Evolutionary conservation across 2,888 invertebrate genomes (phyloP).

Genomic region (Heteromyza rotundicornis): DNA sequence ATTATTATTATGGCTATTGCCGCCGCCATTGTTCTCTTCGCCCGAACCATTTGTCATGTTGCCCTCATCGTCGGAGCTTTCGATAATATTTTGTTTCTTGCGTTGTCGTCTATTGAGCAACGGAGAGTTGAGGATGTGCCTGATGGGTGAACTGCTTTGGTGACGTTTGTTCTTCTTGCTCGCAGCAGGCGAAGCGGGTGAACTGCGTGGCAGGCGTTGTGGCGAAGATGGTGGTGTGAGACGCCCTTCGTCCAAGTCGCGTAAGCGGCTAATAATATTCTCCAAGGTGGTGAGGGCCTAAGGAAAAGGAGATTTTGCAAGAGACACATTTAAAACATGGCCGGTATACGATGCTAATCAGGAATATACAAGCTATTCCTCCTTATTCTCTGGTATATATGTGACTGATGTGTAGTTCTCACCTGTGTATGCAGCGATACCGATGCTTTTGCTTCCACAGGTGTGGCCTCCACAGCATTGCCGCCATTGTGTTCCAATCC

Average conservation of each 20-base stretch:
- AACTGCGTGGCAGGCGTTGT: conserved; percentile 75
- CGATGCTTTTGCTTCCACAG: conserved; percentile 60
- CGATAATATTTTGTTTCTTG: conserved; percentile 74
- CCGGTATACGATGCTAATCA: too few relatives aligned
- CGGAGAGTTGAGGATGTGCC: conserved; percentile 84
- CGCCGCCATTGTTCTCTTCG: conserved; percentile 63
- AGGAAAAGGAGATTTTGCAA: neutral
- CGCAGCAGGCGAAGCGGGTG: conserved; percentile 76
- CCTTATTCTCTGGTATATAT: too few relatives aligned
- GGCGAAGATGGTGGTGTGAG: conserved; percentile 64
- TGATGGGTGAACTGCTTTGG: conserved; percentile 80
- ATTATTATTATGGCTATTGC: conserved; percentile 53
- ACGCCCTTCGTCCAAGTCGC: conserved; percentile 65
- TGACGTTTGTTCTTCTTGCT: conserved; percentile 76
- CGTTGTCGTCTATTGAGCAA: conserved; percentile 76
- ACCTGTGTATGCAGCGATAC: conserved; percentile 63
- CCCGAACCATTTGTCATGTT: conserved; percentile 65
- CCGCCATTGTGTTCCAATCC: conserved; percentile 24
- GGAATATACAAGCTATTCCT: too few relatives aligned
- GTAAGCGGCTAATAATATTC: conserved; percentile 66
- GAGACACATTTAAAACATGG: conserved; percentile 16
- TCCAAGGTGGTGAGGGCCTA: conserved; percentile 67
- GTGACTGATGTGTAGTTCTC: conserved; percentile 6
- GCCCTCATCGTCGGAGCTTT: conserved; percentile 84
- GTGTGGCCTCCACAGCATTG: conserved; percentile 56